These are phyloP conservation scores for Condylura cristata DNA, from an alignment of 2,113 vertebrate genomes.

Conservation along the genomic window DNA sequence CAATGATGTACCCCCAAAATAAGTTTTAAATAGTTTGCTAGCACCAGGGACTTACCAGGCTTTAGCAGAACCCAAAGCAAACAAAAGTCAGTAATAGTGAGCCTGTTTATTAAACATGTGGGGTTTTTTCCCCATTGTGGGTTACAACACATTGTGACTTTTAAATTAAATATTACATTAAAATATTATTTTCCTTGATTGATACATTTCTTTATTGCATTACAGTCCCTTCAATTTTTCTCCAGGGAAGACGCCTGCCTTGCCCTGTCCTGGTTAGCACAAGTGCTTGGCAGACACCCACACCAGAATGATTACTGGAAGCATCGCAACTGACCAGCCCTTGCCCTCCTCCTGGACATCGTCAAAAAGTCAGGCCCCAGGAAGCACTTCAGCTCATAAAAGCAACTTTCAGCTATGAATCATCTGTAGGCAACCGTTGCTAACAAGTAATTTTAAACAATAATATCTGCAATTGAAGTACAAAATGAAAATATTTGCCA, in stretches of 20 bases:
- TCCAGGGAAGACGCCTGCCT: background rate
- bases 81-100: background rate
- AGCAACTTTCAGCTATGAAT: constrained; percentile 74
- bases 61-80: background rate
- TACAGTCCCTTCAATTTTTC: background rate
- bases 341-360: constrained; percentile 52
- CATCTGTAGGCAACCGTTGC: constrained; percentile 66
- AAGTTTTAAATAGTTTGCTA: background rate
- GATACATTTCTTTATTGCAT: background rate
- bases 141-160: background rate
- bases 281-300: background rate
- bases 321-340: constrained; percentile 10
- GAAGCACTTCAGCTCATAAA: constrained; percentile 60
- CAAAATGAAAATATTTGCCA: constrained; percentile 46
- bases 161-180: background rate
- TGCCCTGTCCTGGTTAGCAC: background rate
- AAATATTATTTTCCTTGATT: background rate
- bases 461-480: constrained; percentile 79
- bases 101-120: background rate
- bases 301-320: background rate
- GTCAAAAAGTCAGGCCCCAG: constrained; percentile 43
- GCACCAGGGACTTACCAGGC: background rate
- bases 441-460: constrained; percentile 75
- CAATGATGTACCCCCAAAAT: background rate
- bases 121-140: background rate